Percentiles rank a stretch among this genome's conserved stretches.
These are phyloP conservation scores for Phyllostomus discolor DNA, from an alignment of 2,113 vertebrate genomes.

Conservation along the genomic window DNA sequence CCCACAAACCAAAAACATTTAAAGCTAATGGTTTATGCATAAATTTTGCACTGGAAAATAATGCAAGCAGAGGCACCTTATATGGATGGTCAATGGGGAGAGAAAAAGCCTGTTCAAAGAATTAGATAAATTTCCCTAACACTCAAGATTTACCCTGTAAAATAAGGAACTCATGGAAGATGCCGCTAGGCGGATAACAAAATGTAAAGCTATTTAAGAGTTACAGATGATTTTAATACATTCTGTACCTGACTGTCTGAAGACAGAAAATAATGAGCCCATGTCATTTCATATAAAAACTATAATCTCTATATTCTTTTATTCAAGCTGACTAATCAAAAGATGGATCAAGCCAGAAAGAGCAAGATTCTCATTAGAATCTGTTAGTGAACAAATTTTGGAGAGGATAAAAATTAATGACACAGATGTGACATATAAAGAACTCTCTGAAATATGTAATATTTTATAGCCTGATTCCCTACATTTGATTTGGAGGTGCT, in stretches of 20 bases:
- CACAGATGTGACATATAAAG: rapidly evolving
- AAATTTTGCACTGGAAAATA: not conserved
- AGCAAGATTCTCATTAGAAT: not conserved
- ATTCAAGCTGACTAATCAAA: not conserved
- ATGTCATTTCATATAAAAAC: not conserved
- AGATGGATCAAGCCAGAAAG: not conserved
- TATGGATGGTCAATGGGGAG: not conserved
- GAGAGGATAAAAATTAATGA: not conserved
- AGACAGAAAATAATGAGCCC: not conserved
- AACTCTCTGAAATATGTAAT: not conserved
- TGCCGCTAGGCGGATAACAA: not conserved
- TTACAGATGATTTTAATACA: not conserved
- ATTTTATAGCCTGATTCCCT: not conserved
- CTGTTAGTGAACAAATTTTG: not conserved
- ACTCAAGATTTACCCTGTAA: not conserved
- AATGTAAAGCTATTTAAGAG: constrained; percentile 14
- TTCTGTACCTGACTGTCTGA: not conserved
- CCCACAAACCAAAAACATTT: not conserved
- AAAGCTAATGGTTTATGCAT: not conserved
- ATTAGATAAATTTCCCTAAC: not conserved
- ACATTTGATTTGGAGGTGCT: not conserved
- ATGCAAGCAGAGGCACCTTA: not conserved
- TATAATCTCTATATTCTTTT: not conserved
- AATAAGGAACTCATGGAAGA: not conserved
- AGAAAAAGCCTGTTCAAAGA: not conserved